phyloP scores from a whole-genome alignment of 2,113 vertebrate genomes.

The Notothenia coriiceps region DNA sequence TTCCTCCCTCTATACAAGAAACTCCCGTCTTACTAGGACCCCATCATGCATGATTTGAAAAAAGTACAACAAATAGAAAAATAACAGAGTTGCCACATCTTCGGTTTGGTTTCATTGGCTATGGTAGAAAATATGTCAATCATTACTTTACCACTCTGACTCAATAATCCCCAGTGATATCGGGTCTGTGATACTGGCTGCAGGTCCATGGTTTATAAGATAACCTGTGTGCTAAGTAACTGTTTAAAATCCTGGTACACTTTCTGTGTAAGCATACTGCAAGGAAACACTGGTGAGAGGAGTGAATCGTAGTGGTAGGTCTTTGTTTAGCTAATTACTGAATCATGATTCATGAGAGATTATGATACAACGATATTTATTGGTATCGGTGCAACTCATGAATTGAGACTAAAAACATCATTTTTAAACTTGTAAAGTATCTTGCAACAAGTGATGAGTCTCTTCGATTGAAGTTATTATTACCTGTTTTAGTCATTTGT shows the following conservation, averaged over 20 bases:
- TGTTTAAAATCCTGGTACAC: constrained; percentile 8
- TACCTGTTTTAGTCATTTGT: too few species aligned
- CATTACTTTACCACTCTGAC: constrained; percentile 1
- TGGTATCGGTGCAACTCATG: neutral
- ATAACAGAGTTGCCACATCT: too few species aligned
- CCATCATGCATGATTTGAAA: too few species aligned
- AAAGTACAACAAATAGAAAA: too few species aligned
- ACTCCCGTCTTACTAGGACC: too few species aligned
- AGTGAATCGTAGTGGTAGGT: constrained; percentile 55
- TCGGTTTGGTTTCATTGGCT: neutral
- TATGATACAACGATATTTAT: neutral
- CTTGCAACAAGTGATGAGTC: neutral
- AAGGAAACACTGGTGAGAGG: constrained; percentile 13
- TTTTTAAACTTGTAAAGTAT: neutral
- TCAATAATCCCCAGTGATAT: constrained; percentile 34
- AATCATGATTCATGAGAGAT: neutral
- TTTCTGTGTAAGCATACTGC: constrained; percentile 12
- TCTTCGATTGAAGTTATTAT: neutral
- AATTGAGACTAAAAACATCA: neutral
- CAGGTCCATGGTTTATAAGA: constrained; percentile 79
- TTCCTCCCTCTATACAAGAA: too few species aligned
- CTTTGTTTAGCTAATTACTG: constrained; percentile 6
- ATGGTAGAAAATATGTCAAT: neutral
- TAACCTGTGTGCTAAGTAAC: constrained; percentile 49
- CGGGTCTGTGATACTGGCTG: constrained; percentile 18